Evolutionary conservation across 2,113 vertebrate species (phyloP).

Genomic region (Limnothrissa miodon): DNA sequence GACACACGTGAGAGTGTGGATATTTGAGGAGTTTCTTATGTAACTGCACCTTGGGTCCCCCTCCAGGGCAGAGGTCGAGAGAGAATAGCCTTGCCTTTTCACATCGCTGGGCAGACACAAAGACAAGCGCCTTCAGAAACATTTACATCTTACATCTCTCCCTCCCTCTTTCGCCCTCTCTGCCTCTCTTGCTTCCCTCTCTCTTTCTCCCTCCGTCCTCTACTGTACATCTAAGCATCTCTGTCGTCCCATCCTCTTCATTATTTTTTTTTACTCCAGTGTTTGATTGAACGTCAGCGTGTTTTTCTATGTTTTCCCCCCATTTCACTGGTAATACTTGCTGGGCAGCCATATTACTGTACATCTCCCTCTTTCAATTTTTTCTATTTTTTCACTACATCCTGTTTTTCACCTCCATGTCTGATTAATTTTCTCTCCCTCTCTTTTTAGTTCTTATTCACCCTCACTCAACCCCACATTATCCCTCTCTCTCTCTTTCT

Average conservation of each 20-base stretch:
- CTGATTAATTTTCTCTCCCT: background rate
- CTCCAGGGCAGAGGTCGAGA: background rate
- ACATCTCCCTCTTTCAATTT: no score
- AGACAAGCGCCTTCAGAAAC: background rate
- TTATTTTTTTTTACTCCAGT: conserved; percentile 2
- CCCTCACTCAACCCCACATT: conserved; percentile 31
- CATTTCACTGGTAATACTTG: background rate
- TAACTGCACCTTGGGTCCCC: background rate
- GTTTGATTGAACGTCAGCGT: no score
- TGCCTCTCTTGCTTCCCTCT: conserved; percentile 20
- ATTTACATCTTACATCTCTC: background rate
- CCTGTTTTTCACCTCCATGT: no score
- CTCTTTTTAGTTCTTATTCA: no score
- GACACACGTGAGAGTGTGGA: background rate
- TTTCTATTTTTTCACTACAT: no score
- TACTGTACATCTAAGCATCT: background rate
- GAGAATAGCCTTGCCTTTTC: conserved; percentile 10
- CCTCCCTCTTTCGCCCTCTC: conserved; percentile 12
- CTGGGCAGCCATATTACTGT: no score
- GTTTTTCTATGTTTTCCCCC: background rate
- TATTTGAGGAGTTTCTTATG: background rate
- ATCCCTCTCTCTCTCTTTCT: conserved; percentile 14
- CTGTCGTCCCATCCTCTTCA: conserved; percentile 7
- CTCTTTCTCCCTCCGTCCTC: background rate
- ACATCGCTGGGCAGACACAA: background rate